phyloP scores from a whole-genome alignment of 1,140 invertebrate genomes.

The Nixonia krombeini region DNA sequence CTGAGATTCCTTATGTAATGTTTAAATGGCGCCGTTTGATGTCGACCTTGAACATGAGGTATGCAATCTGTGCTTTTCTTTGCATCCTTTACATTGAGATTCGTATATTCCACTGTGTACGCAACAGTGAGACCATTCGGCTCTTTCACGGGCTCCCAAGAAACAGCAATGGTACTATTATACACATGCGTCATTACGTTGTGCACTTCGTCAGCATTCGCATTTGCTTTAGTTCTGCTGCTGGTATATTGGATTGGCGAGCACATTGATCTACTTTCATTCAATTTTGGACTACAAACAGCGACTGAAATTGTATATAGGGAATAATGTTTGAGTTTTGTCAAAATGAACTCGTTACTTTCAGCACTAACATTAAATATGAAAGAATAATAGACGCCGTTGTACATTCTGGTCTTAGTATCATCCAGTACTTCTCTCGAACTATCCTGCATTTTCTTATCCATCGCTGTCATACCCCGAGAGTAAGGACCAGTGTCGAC shows the following conservation, averaged over 20 bases:
- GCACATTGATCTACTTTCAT: slow-evolving; percentile 48
- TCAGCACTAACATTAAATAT: slow-evolving; percentile 51
- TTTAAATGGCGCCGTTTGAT: slow-evolving; percentile 3
- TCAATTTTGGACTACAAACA: slow-evolving; percentile 66
- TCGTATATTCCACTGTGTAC: slow-evolving; percentile 74
- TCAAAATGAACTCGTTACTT: slow-evolving; percentile 51
- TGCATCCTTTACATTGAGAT: slow-evolving; percentile 57
- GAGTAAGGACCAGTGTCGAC: background rate
- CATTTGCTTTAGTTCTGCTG: slow-evolving; percentile 57
- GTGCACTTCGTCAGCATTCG: slow-evolving; percentile 59
- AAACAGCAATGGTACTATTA: slow-evolving; percentile 63
- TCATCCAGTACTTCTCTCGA: slow-evolving; percentile 13
- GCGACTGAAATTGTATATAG: slow-evolving; percentile 70
- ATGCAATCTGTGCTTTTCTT: slow-evolving; percentile 52
- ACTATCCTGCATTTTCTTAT: no score
- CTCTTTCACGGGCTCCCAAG: slow-evolving; percentile 74
- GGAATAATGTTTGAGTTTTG: slow-evolving; percentile 67
- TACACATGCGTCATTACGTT: slow-evolving; percentile 49
- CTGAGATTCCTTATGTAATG: slow-evolving; percentile 61
- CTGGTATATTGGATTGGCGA: slow-evolving; percentile 56
- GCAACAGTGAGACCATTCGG: slow-evolving; percentile 78
- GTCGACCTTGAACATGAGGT: background rate
- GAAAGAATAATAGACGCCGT: slow-evolving; percentile 30
- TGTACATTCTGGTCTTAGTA: slow-evolving; percentile 12
- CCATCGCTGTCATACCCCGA: background rate